Base-by-base conservation (phyloP, 1,140 invertebrate genomes). In the Dendroctonus valens region DNA sequence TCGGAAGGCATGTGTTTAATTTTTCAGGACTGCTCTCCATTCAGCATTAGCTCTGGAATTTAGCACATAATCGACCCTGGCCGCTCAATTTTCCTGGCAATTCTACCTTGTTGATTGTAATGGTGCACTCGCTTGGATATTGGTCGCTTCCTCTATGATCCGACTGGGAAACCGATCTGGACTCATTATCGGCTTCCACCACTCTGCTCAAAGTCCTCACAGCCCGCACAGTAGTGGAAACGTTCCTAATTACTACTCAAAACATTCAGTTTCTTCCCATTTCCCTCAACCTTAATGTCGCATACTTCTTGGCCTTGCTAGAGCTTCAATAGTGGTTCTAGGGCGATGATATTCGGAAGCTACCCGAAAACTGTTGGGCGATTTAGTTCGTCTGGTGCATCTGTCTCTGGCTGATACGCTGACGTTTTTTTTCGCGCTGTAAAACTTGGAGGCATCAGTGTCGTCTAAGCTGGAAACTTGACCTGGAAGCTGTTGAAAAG, bases 211-310 rank as follows among this genome's bases (percentile, higher is more conserved):
- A 42, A 15, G 58, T 55, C 46, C 49, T 46, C 11, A 54, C 46
- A 4, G 65, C 58, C 39, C 51, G 37, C 7, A 67, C 65, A 9
- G 59, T 57, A 9, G 65, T 67, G 4, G 65, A 60, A 4, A 67
- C 65, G 41, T 67, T 67, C 41, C 65, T 53, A 11, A 67, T 57
- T 11, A 60, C 49, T 50, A 60, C 59, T 42, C 57, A 50, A 41
- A 39, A 64, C 8, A 54, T 12, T 41, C 50, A 38, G 59, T 12
- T 12, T 3, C 1, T 12, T 51, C 15, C 7, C 11, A 12, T 15
- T 12, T 12, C 4, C 26, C 8, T 51, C 26, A 8, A 15, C 7
- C 7, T 51, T 15, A 15, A 41, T 7, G 40, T 2, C 41, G 6
- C 41, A 2, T 40, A 49, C 58, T 46, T 46, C 46, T 12, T 7